Evolutionary conservation across 2,888 invertebrate species (phyloP).

Genomic region (Drosophila mayaguana): DNA sequence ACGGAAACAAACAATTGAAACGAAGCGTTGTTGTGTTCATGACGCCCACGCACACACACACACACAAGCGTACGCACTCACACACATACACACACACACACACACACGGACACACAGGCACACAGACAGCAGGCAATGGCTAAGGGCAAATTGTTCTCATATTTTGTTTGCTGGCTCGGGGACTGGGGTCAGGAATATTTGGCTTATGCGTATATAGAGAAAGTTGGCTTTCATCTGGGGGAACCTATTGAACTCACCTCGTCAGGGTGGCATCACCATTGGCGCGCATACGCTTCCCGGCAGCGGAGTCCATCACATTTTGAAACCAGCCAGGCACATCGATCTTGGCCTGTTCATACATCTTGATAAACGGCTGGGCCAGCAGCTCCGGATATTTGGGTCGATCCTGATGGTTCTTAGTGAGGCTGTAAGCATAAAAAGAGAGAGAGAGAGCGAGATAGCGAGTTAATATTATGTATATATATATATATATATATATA

Average conservation of each 20-base stretch:
- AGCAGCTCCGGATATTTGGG: conserved; percentile 97
- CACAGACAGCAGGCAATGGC: conserved; percentile 25
- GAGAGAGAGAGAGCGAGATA: neutral
- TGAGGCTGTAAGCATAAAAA: conserved; percentile 88
- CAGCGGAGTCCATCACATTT: conserved; percentile 86
- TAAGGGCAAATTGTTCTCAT: conserved; percentile 20
- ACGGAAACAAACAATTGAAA: conserved; percentile 51
- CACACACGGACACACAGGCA: conserved; percentile 6
- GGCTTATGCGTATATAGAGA: conserved; percentile 6
- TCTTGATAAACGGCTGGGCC: conserved; percentile 94
- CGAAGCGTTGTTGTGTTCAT: conserved; percentile 36
- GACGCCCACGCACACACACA: conserved; percentile 17
- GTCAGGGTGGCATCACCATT: conserved; percentile 80
- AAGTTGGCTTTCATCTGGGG: neutral
- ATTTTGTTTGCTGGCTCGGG: conserved; percentile 1
- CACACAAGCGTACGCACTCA: conserved; percentile 7
- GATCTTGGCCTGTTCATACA: conserved; percentile 89
- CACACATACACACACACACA: conserved; percentile 8
- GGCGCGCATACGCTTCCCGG: conserved; percentile 78
- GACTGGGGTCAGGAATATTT: neutral
- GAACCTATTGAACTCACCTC: conserved; percentile 73
- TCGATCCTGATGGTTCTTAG: conserved; percentile 96
- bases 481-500: neutral
- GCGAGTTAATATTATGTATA: too few species aligned
- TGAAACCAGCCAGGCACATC: conserved; percentile 95